Evolutionary conservation across 2,797 vertebrate species (phyloP), one percentile per base, ranked within the genome.

Genomic region (Chelmon rostratus): DNA sequence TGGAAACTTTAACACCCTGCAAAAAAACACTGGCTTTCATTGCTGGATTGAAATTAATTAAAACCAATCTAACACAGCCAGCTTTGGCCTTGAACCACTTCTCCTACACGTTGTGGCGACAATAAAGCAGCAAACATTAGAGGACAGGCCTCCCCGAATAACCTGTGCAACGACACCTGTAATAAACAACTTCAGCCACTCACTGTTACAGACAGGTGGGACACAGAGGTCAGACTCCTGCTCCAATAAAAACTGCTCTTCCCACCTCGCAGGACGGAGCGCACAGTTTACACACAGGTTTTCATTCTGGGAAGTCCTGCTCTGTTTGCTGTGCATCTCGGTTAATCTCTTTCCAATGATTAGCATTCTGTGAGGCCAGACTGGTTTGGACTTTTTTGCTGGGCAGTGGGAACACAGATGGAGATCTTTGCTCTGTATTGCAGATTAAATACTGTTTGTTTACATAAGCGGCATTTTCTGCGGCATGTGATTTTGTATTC

Each of bases 321-420:
- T 40, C 81, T 71, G 54, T 76, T 77, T 77, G 70, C 52, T 46
- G 2, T 16, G 15, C 50, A 69, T 87, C 63, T 71, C 56, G 52
- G 56, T 81, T 67, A 61, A 84, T 86, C 73, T 73, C 2, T 66
- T 76, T 82, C 28, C 81, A 76, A 87, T 84, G 42, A 84, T 31
- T 37, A 54, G 38, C 57, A 31, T 44, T 67, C 49, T 81, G 68
- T 76, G 66, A 40, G 25, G 54, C 59, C 76, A 79, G 74, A 82
- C 65, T 77, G 65, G 44, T 73, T 63, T 46, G 31, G 70, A 65
- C 58, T 56, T 79, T 63, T 78, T 28, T 21, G 5, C 46, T 46
- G 61, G 57, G 53, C 59, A 70, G 47, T 11, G 44, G 65, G 76
- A 74, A 82, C 37, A 52, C 76, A 84, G 70, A 84, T 70, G 56